phyloP scores from a whole-genome alignment of 37 sponge, comb jelly and placozoan species.

The Beroe forskalii region DNA sequence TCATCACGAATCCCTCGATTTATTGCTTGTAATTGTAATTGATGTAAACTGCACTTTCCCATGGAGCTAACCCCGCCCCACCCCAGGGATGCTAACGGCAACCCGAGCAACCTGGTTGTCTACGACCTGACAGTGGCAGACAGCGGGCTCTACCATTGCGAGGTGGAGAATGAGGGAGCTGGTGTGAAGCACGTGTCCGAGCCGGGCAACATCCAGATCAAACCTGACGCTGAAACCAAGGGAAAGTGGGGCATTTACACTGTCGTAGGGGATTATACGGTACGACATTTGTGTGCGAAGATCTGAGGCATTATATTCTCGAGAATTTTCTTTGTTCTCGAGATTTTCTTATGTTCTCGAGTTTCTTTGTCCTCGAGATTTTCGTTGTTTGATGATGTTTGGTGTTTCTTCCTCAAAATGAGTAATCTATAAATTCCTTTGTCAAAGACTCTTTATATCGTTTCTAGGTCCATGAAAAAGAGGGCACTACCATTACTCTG shows the following conservation, averaged over 20 bases:
- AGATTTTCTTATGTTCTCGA: too few species aligned
- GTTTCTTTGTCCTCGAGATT: too few species aligned
- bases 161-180: background rate
- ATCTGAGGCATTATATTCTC: too few species aligned
- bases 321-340: too few species aligned
- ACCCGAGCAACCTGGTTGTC: background rate
- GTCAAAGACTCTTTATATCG: too few species aligned
- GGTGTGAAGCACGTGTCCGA: background rate
- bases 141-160: background rate
- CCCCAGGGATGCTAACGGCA: background rate
- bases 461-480: background rate
- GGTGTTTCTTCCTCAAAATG: too few species aligned
- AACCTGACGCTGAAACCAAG: background rate
- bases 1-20: too few species aligned
- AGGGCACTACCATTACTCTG: slow-evolving; percentile 9
- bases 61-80: background rate
- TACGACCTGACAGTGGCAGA: background rate
- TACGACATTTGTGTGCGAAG: too few species aligned
- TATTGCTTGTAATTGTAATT: too few species aligned
- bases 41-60: too few species aligned
- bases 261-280: slow-evolving; percentile 1
- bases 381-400: too few species aligned
- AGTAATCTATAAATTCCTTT: too few species aligned
- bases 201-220: background rate
- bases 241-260: background rate